A percentile compares a stretch with the other conserved stretches of the same genome.
Conservation (phyloP, 2,113 vertebrate genomes). For the Rutilus rutilus region DNA sequence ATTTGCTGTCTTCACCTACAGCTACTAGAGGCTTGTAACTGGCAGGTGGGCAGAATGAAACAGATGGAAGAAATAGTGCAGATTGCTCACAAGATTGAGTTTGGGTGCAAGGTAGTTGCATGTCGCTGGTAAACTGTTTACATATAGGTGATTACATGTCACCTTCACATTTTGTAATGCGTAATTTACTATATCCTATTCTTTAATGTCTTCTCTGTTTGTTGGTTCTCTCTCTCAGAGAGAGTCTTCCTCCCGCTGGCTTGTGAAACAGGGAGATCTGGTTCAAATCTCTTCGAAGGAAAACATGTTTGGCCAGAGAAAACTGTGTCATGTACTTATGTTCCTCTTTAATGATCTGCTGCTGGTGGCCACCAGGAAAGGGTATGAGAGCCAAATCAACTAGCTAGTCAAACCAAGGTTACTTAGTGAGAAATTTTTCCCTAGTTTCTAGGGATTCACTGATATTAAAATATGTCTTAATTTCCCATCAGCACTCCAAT, state of each 20-base stretch:
- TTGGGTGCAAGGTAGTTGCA: slow-evolving; percentile 50
- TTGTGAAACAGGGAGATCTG: slow-evolving; percentile 53
- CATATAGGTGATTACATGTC: not conserved
- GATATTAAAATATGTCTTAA: not conserved
- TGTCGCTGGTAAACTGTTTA: not conserved
- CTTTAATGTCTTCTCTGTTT: not conserved
- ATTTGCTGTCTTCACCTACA: slow-evolving; percentile 31
- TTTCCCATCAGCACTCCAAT: too few relatives aligned
- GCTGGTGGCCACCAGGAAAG: slow-evolving; percentile 53
- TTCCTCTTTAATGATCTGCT: slow-evolving; percentile 61
- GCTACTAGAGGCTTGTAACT: slow-evolving; percentile 53
- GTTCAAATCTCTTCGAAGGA: slow-evolving; percentile 39
- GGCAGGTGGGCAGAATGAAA: slow-evolving; percentile 54
- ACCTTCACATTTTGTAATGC: not conserved
- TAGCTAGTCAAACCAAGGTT: not conserved
- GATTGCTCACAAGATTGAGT: slow-evolving; percentile 57
- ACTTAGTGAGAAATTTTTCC: not conserved
- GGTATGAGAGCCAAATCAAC: slow-evolving; percentile 18
- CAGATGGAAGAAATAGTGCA: slow-evolving; percentile 56
- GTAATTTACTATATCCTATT: not conserved
- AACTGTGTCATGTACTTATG: slow-evolving; percentile 42
- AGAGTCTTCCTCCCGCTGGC: slow-evolving; percentile 55
- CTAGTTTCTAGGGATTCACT: not conserved
- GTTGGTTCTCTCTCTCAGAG: slow-evolving; percentile 31
- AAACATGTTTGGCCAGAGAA: slow-evolving; percentile 56